Evolutionary conservation across 64 coral and sea anemone species (phyloP).

Genomic region (Pachyseris speciosa): DNA sequence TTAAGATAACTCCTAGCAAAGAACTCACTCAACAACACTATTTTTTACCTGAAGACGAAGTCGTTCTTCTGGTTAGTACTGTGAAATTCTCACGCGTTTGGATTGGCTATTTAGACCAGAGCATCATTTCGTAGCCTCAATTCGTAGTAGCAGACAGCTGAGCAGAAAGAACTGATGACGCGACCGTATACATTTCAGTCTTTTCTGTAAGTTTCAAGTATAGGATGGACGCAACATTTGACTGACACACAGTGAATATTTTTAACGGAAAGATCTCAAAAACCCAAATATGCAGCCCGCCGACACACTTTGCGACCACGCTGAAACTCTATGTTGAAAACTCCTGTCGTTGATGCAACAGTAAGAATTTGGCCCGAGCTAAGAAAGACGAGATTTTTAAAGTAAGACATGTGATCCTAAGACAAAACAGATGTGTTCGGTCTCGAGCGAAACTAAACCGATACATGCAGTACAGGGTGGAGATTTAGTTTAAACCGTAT

Average conservation of each 20-base stretch:
- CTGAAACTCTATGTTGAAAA: conserved; percentile 3
- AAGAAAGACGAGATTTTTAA: not conserved
- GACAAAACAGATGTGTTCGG: not conserved
- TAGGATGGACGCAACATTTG: too few species aligned
- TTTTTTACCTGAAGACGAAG: too few species aligned
- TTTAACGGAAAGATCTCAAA: not conserved
- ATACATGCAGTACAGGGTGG: too few species aligned
- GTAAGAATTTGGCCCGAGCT: not conserved
- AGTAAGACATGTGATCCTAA: not conserved
- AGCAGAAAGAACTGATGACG: too few species aligned
- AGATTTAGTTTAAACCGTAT: too few species aligned
- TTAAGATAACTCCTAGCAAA: not conserved
- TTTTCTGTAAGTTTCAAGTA: too few species aligned
- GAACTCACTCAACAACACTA: not conserved
- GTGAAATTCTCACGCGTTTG: not conserved
- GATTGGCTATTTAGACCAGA: too few species aligned
- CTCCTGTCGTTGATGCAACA: not conserved
- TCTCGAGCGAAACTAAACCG: not conserved
- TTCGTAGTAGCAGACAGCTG: too few species aligned
- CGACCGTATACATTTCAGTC: too few species aligned
- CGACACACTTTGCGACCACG: not conserved
- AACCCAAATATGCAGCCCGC: not conserved
- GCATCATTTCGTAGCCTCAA: too few species aligned
- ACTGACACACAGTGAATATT: not conserved
- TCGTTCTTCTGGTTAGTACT: not conserved